Percentiles rank a stretch among this genome's conserved stretches.
Conservation (phyloP, 2,797 vertebrate species). For the Brachymystax lenok region DNA sequence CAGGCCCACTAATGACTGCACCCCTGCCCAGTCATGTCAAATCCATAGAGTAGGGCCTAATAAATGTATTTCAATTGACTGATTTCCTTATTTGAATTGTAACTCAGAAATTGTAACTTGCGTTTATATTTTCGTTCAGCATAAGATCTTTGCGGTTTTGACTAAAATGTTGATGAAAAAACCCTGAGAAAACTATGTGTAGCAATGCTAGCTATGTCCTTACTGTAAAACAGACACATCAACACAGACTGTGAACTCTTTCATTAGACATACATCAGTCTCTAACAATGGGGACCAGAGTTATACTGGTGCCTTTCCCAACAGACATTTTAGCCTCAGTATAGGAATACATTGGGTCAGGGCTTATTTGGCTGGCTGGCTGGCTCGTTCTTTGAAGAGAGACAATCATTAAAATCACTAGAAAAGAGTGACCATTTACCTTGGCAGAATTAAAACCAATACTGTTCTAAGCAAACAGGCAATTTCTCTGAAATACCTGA, state of each 20-base stretch:
- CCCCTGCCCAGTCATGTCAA: no score
- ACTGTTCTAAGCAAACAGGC: constrained; percentile 26
- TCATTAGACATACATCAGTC: no score
- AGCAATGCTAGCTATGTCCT: background rate
- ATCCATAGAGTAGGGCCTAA: no score
- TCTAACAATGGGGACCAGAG: constrained; percentile 11
- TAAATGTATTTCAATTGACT: no score
- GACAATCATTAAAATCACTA: constrained; percentile 1
- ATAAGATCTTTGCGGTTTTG: background rate
- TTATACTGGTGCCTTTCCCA: constrained; percentile 12
- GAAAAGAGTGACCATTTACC: constrained; percentile 34
- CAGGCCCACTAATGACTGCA: no score
- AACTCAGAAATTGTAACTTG: no score
- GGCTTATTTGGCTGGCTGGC: constrained; percentile 10
- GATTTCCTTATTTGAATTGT: no score
- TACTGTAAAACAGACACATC: background rate
- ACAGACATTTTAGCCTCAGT: constrained; percentile 15
- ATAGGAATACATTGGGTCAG: background rate
- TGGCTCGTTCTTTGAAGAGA: constrained; percentile 4
- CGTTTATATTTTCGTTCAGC: no score
- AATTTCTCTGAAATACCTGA: constrained; percentile 18
- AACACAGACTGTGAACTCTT: constrained; percentile 7
- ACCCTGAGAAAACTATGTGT: background rate
- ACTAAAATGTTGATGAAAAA: background rate
- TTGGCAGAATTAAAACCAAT: constrained; percentile 32